A percentile compares a stretch with the other conserved stretches of the same genome.
phyloP scores from a whole-genome alignment of 2,888 invertebrate genomes.

The Acanthacorydalis orientalis region DNA sequence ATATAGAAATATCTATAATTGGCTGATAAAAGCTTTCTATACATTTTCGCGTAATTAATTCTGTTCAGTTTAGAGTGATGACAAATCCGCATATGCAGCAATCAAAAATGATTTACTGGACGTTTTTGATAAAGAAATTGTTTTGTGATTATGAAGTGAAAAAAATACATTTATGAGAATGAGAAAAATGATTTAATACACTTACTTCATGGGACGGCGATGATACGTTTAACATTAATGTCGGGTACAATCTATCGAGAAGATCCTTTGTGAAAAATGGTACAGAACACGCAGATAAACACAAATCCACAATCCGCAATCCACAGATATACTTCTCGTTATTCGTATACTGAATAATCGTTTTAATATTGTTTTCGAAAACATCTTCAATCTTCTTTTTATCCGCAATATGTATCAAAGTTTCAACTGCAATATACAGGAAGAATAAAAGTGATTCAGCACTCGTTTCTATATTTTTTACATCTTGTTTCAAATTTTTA shows the following conservation, averaged over 20 bases:
- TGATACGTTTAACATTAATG: constrained; percentile 41
- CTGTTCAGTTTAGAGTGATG: too few relatives aligned
- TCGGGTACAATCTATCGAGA: constrained; percentile 31
- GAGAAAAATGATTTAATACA: neutral
- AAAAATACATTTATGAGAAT: too few relatives aligned
- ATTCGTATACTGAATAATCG: constrained; percentile 28
- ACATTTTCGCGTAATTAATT: too few relatives aligned
- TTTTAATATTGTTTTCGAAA: constrained; percentile 27
- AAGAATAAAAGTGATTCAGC: constrained; percentile 28
- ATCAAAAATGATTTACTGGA: too few relatives aligned
- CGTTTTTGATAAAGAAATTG: too few relatives aligned
- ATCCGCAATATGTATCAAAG: constrained; percentile 36
- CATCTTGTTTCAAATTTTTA: constrained; percentile 6
- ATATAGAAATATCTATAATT: too few relatives aligned
- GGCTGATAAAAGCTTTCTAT: too few relatives aligned
- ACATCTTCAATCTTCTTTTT: constrained; percentile 30
- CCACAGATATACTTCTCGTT: constrained; percentile 30
- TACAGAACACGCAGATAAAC: constrained; percentile 29
- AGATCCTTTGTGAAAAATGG: constrained; percentile 27
- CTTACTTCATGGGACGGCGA: constrained; percentile 51
- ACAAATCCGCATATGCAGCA: too few relatives aligned
- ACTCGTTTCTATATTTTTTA: constrained; percentile 7
- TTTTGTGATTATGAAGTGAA: too few relatives aligned
- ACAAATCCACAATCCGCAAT: constrained; percentile 36
- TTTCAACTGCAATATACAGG: constrained; percentile 38